These are phyloP conservation scores for Crax fasciolata DNA, from an alignment of 2,797 vertebrate genomes.

Conservation along the genomic window DNA sequence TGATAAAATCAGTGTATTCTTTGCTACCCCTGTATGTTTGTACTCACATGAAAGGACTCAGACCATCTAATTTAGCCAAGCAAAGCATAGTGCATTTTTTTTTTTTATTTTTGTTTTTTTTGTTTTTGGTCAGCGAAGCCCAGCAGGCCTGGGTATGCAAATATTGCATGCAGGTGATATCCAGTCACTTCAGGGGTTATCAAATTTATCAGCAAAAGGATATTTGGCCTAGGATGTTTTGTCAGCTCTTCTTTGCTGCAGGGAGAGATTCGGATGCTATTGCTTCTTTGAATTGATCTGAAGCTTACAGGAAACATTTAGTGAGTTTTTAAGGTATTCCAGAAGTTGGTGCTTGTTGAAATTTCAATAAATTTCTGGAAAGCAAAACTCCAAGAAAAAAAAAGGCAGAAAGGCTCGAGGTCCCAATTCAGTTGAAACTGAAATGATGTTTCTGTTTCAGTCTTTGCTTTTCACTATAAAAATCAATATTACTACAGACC, in stretches of 20 bases:
- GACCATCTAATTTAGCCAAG: not conserved
- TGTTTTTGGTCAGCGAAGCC: slow-evolving; percentile 11
- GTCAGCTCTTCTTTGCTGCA: not conserved
- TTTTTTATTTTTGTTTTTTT: not conserved
- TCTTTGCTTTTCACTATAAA: not conserved
- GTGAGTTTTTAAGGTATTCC: not conserved
- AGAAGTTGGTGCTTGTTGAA: not conserved
- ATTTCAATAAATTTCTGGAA: not conserved
- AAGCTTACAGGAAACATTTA: not conserved
- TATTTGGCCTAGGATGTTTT: not conserved
- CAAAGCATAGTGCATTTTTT: not conserved
- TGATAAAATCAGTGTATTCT: not conserved
- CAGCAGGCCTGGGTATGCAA: not conserved
- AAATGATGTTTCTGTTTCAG: not conserved
- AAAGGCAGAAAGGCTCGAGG: not conserved
- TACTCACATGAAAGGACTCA: rapidly evolving
- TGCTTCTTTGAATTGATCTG: not conserved
- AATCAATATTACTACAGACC: slow-evolving; percentile 14
- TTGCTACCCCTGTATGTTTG: not conserved
- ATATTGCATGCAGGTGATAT: not conserved
- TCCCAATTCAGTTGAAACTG: not conserved
- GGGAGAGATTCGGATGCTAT: not conserved
- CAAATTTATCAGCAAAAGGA: not conserved
- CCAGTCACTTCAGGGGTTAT: not conserved
- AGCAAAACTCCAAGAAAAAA: not conserved